These are phyloP conservation scores for Brachionus sp. DNA, from an alignment of 1,140 invertebrate genomes.

Conservation along the genomic window DNA sequence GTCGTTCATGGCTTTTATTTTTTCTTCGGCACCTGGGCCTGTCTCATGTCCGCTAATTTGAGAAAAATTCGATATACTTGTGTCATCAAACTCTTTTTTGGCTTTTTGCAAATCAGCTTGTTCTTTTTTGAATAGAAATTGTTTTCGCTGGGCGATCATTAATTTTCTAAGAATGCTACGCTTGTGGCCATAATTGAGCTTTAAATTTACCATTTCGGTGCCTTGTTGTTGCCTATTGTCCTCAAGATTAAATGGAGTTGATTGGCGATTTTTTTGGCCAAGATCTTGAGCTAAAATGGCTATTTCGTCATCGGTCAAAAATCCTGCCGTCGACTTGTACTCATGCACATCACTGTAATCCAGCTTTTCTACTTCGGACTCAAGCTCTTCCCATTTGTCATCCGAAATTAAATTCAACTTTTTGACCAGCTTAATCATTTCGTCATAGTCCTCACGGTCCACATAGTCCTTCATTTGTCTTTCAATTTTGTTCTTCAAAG, in stretches of 20 bases:
- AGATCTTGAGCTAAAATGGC: constrained; percentile 18
- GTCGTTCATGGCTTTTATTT: not conserved
- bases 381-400: constrained; percentile 44
- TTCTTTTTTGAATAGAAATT: constrained; percentile 43
- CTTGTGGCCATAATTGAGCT: constrained; percentile 37
- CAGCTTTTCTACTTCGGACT: constrained; percentile 25
- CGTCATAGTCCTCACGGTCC: constrained; percentile 34
- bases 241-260: constrained; percentile 21
- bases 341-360: constrained; percentile 34
- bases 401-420: constrained; percentile 19
- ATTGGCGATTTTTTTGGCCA: constrained; percentile 38
- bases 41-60: constrained; percentile 17
- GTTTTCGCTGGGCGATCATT: constrained; percentile 40
- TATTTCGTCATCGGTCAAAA: constrained; percentile 41
- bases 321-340: constrained; percentile 28
- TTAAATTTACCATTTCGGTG: constrained; percentile 1
- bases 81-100: constrained; percentile 29
- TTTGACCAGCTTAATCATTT: constrained; percentile 44
- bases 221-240: constrained; percentile 20
- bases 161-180: constrained; percentile 27
- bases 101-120: constrained; percentile 25
- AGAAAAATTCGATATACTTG: constrained; percentile 37
- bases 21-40: not conserved
- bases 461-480: constrained; percentile 44
- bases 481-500: constrained; percentile 32